Evolutionary conservation across 2,113 vertebrate genomes (phyloP).

Genomic region (Alethe diademata): DNA sequence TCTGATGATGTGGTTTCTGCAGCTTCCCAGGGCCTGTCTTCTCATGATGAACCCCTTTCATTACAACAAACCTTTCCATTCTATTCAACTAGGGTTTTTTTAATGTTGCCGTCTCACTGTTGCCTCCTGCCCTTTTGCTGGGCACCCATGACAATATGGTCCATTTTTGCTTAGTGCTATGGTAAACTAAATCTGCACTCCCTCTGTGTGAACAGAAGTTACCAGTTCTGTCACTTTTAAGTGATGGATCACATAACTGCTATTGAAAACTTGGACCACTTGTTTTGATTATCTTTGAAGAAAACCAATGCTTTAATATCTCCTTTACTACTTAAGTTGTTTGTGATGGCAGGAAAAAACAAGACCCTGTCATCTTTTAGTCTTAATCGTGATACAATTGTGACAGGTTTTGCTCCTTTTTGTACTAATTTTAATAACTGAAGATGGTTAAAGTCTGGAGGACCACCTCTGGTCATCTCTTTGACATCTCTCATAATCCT

Average conservation of each 20-base stretch:
- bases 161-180: background rate
- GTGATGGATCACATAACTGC: background rate
- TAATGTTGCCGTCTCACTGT: background rate
- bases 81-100: background rate
- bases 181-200: background rate
- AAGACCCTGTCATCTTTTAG: background rate
- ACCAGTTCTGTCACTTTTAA: background rate
- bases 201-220: background rate
- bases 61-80: background rate
- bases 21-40: background rate
- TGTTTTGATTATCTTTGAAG: background rate
- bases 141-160: background rate
- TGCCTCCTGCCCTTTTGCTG: background rate
- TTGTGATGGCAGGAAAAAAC: background rate
- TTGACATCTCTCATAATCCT: background rate
- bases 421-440: background rate
- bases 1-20: background rate
- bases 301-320: background rate
- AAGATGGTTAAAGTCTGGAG: background rate
- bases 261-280: background rate
- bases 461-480: background rate
- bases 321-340: background rate
- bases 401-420: background rate
- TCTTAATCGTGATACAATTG: background rate
- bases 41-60: background rate